Evolutionary conservation across 2,888 invertebrate genomes (phyloP), one percentile per base, ranked within the genome.

Genomic region (Adelphocoris suturalis): DNA sequence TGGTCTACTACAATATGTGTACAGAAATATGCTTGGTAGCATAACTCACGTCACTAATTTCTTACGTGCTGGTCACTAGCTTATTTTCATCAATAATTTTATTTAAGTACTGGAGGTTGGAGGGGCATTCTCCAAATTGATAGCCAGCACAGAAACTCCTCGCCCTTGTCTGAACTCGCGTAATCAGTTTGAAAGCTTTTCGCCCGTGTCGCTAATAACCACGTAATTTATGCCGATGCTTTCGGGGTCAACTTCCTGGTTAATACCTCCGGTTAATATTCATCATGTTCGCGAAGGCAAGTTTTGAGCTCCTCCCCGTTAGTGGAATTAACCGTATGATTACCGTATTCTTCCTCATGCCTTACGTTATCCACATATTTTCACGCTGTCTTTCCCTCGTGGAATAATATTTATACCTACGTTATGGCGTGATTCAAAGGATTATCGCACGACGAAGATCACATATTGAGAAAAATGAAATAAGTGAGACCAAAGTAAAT

Each of bases 111-210:
- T 37, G 37, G 7, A 37, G 37, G 2, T 37, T 37, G 37, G 7
- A 37, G 37, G 7, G 37, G 3, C 37, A 37, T 37, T 37, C 7
- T 37, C 7, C 37, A 37, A 37, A 7, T 37, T 37, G 3, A 37
- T 37, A 37, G 7, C 37, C 7, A 37, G 7, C 37, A 4, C 7
- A 7, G 37, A 37, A 37, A 7, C 37, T 37, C 61, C 9, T 61
- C 61, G 9, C 61, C 2, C 61, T 2, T 2, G n/a, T 16, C 19
- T 19, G 19, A n/a, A 9, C 52, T 14, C 52, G 16, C 61, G 61
- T 61, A 61, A 61, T 61, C 61, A 61, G 61, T 61, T 61, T 61
- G 61, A 61, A 61, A 61, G 61, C 52, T 52, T 52, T 52, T 52
- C 52, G 19, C 61, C 61, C 61, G 61, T 61, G 61, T 61, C 61